Conservation (phyloP, 2,888 invertebrate genomes). For the Eledona agricola region DNA sequence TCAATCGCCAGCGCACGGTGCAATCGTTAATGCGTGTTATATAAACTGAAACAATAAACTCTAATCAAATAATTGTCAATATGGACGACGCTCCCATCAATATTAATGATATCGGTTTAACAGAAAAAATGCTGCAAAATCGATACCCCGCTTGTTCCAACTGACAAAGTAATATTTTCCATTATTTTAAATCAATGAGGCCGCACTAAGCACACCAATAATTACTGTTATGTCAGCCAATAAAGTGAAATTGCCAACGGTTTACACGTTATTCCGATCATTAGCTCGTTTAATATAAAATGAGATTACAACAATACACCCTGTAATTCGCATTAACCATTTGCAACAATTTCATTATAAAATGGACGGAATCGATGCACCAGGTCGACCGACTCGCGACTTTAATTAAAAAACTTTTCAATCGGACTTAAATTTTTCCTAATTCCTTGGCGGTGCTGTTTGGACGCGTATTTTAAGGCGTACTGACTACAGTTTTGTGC, state of each 20-base stretch:
- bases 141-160: not conserved
- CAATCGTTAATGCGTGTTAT: not conserved
- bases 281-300: slow-evolving; percentile 22
- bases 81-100: not conserved
- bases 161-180: not conserved
- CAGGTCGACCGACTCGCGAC: too few relatives aligned
- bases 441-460: too few relatives aligned
- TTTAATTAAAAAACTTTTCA: slow-evolving; percentile 30
- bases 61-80: slow-evolving; percentile 4
- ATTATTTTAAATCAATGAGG: slow-evolving; percentile 5
- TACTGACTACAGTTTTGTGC: too few relatives aligned
- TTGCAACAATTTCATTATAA: slow-evolving; percentile 8
- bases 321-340: slow-evolving; percentile 13
- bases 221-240: slow-evolving; percentile 16
- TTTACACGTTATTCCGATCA: slow-evolving; percentile 21
- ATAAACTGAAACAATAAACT: not conserved
- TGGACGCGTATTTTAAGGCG: too few relatives aligned
- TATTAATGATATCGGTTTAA: too few relatives aligned
- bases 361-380: not conserved
- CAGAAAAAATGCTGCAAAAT: too few relatives aligned
- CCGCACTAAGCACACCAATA: slow-evolving; percentile 7
- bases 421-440: slow-evolving; percentile 28
- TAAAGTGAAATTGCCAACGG: slow-evolving; percentile 22
- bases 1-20: too few relatives aligned
- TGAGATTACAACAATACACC: slow-evolving; percentile 17